Conservation (phyloP, 2,888 invertebrate species). For the Acanthoscelides obtectus region DNA sequence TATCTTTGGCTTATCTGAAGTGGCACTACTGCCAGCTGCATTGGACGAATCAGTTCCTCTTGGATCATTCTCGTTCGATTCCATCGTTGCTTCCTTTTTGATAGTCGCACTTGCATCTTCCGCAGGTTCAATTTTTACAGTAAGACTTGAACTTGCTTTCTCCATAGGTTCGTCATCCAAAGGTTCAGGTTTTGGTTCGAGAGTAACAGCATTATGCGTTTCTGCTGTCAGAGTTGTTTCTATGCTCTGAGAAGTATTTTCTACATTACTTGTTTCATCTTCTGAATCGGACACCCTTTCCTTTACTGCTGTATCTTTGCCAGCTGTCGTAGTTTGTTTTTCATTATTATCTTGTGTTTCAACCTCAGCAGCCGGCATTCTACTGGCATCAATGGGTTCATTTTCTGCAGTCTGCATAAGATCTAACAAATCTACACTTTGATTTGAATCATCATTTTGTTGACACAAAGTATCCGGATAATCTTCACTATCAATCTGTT, state of each 20-base stretch:
- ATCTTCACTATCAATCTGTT: not conserved
- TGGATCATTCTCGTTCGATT: not conserved
- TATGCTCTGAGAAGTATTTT: not conserved
- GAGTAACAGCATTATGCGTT: too few species aligned
- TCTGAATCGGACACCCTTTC: not conserved
- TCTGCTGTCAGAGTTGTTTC: not conserved
- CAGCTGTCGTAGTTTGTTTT: too few species aligned
- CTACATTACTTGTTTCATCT: not conserved
- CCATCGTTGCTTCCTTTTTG: not conserved
- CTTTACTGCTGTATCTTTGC: too few species aligned
- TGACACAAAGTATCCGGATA: not conserved
- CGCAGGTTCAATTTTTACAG: not conserved
- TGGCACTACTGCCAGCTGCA: slow-evolving; percentile 7
- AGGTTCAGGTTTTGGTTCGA: too few species aligned
- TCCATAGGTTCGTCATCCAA: too few species aligned
- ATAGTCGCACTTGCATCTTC: not conserved
- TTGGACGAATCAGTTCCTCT: slow-evolving; percentile 4
- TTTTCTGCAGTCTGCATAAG: too few species aligned
- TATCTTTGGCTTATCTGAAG: slow-evolving; percentile 16
- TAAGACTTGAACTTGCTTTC: not conserved
- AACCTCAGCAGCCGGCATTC: not conserved
- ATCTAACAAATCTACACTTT: not conserved
- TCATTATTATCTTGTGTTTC: too few species aligned
- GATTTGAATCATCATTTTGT: not conserved
- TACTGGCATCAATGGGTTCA: not conserved